Evolutionary conservation across 2,888 invertebrate genomes (phyloP).

Genomic region (Lissonota sp.): DNA sequence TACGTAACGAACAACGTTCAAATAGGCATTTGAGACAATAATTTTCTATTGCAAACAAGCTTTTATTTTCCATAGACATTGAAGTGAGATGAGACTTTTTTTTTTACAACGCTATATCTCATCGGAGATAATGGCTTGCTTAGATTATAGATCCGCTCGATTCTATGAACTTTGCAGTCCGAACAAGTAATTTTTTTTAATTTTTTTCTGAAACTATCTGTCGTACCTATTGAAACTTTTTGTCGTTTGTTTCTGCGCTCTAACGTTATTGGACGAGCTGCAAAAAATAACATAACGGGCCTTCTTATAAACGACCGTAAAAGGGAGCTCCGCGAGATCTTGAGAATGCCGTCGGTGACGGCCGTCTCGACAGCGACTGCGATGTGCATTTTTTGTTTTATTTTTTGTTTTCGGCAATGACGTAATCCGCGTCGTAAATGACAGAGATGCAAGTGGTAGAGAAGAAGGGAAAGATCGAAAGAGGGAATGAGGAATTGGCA

Average conservation of each 20-base stretch:
- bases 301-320: not conserved
- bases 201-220: not conserved
- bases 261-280: not conserved
- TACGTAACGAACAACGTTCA: slow-evolving; percentile 29
- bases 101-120: not conserved
- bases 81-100: not conserved
- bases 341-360: slow-evolving; percentile 33
- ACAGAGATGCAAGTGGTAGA: slow-evolving; percentile 10
- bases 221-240: not conserved
- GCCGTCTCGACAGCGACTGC: slow-evolving; percentile 37
- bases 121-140: slow-evolving; percentile 19
- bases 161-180: slow-evolving; percentile 10
- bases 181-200: not conserved
- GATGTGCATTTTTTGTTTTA: slow-evolving; percentile 8
- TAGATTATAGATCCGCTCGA: slow-evolving; percentile 20
- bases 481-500: not conserved
- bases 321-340: slow-evolving; percentile 4
- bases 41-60: slow-evolving; percentile 14
- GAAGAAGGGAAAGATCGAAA: not conserved
- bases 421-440: slow-evolving; percentile 51
- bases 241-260: not conserved
- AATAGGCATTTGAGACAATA: not conserved
- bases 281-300: slow-evolving; percentile 7
- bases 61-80: not conserved
- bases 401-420: slow-evolving; percentile 57